Evolutionary conservation across 2,888 invertebrate species (phyloP).

Genomic region (Bruchidius siliquastri): DNA sequence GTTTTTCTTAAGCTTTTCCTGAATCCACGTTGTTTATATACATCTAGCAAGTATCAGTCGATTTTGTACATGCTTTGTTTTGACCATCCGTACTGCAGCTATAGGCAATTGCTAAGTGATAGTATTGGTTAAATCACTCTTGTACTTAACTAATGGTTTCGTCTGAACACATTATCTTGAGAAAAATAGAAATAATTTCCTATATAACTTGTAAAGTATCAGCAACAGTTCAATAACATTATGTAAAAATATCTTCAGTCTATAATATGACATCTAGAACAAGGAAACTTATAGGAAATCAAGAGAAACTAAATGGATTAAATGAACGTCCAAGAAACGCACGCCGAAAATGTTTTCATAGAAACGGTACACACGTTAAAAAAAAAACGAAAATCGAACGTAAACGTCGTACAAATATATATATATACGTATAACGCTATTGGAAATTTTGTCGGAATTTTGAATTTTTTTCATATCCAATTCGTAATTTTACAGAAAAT

Average conservation of each 20-base stretch:
- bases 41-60: too few relatives aligned
- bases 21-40: too few relatives aligned
- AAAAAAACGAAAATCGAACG: constrained; percentile 11
- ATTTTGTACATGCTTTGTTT: background rate
- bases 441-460: constrained; percentile 26
- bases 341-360: constrained; percentile 28
- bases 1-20: too few relatives aligned
- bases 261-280: constrained; percentile 29
- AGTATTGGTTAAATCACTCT: background rate
- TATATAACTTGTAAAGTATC: constrained; percentile 11
- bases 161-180: background rate
- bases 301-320: constrained; percentile 10
- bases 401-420: constrained; percentile 21
- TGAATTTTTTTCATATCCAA: constrained; percentile 27
- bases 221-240: constrained; percentile 33
- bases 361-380: constrained; percentile 17
- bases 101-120: background rate
- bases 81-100: background rate
- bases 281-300: constrained; percentile 10
- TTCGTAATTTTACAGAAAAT: constrained; percentile 20
- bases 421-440: constrained; percentile 10
- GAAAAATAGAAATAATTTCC: constrained; percentile 12
- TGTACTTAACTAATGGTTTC: background rate
- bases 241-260: constrained; percentile 41
- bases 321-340: constrained; percentile 25